Percentiles rank a stretch among this genome's conserved stretches.
These are phyloP conservation scores for Dryobota labecula DNA, from an alignment of 2,888 invertebrate species.

Conservation along the genomic window DNA sequence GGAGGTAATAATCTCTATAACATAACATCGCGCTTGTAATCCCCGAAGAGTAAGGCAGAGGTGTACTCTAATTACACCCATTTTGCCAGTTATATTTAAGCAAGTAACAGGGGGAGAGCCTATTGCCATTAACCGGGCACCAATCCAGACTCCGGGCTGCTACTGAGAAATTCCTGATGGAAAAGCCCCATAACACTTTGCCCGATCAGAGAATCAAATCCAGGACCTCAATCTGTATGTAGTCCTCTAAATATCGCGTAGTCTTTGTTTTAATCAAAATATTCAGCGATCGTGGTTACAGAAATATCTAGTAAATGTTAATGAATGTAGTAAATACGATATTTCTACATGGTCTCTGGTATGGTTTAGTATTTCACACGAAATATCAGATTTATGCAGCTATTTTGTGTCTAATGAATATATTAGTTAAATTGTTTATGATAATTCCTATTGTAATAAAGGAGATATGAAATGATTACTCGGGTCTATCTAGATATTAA, in stretches of 20 bases:
- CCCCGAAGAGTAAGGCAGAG: too few species aligned
- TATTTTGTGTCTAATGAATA: conserved; percentile 35
- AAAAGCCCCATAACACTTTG: too few species aligned
- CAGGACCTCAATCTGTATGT: too few species aligned
- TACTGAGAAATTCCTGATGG: too few species aligned
- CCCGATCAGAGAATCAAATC: too few species aligned
- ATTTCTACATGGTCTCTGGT: conserved; percentile 19
- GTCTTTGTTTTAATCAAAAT: not conserved
- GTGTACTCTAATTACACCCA: too few species aligned
- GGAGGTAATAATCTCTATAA: not conserved
- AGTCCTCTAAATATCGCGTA: too few species aligned
- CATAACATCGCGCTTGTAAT: too few species aligned
- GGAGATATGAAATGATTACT: not conserved
- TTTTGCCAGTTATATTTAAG: too few species aligned
- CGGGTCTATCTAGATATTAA: not conserved
- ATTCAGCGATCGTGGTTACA: not conserved
- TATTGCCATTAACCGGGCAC: too few species aligned
- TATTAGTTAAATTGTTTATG: not conserved
- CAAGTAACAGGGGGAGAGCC: too few species aligned
- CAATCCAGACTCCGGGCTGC: too few species aligned
- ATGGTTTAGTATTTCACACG: conserved; percentile 30
- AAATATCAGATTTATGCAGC: conserved; percentile 17
- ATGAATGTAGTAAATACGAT: conserved; percentile 3
- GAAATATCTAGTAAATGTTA: conserved; percentile 12
- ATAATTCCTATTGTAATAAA: conserved; percentile 11